Conservation (phyloP, 1,140 invertebrate species). For the Amphibalanus amphitrite region DNA sequence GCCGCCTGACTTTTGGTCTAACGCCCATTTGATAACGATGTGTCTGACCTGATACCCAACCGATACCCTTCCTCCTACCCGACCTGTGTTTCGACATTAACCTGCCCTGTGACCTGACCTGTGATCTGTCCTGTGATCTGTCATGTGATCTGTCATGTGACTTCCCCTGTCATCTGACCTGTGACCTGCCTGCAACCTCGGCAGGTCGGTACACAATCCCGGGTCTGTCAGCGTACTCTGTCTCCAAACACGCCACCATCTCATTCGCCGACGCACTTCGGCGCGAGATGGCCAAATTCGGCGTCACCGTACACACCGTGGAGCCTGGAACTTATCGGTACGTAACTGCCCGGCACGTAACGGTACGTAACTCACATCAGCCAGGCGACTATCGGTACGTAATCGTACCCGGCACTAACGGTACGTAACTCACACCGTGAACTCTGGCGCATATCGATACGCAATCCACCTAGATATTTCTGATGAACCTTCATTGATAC, state of each 20-base stretch:
- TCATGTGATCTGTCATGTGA: not conserved
- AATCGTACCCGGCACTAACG: too few relatives aligned
- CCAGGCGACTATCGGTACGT: conserved; percentile 30
- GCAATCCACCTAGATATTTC: too few relatives aligned
- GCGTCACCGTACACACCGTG: conserved; percentile 30
- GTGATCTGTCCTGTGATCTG: not conserved
- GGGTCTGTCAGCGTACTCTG: conserved; percentile 32
- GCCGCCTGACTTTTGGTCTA: too few relatives aligned
- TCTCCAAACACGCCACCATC: conserved; percentile 34
- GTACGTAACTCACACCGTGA: conserved; percentile 26
- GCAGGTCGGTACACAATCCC: conserved; percentile 31
- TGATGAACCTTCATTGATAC: too few relatives aligned
- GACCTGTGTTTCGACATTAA: too few relatives aligned
- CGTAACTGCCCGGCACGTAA: too few relatives aligned
- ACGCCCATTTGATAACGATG: too few relatives aligned
- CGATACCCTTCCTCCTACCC: too few relatives aligned
- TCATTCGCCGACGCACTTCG: conserved; percentile 34
- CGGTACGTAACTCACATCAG: conserved; percentile 26
- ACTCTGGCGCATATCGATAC: conserved; percentile 33
- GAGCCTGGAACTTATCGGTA: conserved; percentile 34
- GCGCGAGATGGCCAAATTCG: conserved; percentile 36
- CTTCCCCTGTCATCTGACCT: not conserved
- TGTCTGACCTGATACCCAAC: too few relatives aligned
- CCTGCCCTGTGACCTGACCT: not conserved
- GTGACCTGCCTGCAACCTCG: conserved; percentile 12